Evolutionary conservation across 2,888 invertebrate species (phyloP).

Genomic region (Drosophila greeni): DNA sequence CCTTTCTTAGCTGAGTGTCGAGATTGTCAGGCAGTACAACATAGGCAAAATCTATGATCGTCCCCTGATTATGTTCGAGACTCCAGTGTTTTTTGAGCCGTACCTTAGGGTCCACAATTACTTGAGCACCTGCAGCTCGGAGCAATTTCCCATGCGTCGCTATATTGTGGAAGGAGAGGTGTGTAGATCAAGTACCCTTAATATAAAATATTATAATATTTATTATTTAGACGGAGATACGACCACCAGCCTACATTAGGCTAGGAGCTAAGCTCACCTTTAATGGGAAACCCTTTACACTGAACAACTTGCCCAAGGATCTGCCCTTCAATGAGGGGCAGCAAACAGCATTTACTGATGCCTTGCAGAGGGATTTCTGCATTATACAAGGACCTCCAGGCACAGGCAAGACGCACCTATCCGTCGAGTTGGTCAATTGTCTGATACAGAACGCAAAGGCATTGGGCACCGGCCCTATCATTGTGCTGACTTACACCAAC

Average conservation of each 20-base stretch:
- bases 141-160: constrained; percentile 83
- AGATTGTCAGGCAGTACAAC: constrained; percentile 74
- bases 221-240: constrained; percentile 36
- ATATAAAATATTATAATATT: not conserved
- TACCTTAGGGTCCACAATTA: constrained; percentile 87
- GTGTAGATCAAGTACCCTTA: constrained; percentile 10
- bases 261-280: constrained; percentile 49
- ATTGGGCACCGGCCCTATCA: constrained; percentile 80
- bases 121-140: constrained; percentile 81
- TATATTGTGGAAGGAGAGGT: constrained; percentile 84
- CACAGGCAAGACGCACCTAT: constrained; percentile 91
- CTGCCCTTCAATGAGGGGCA: constrained; percentile 84
- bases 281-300: constrained; percentile 56
- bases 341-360: constrained; percentile 83
- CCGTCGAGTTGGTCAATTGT: constrained; percentile 85
- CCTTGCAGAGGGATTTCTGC: constrained; percentile 85
- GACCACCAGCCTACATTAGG: constrained; percentile 77
- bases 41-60: constrained; percentile 74
- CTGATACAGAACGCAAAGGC: constrained; percentile 82
- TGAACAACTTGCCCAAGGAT: constrained; percentile 76
- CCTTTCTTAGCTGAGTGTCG: constrained; percentile 69
- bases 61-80: constrained; percentile 85
- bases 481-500: constrained; percentile 91
- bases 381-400: constrained; percentile 94
- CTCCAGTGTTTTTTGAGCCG: constrained; percentile 89